phyloP scores from a whole-genome alignment of 2,888 invertebrate species.

The Drosophila percnosoma region DNA sequence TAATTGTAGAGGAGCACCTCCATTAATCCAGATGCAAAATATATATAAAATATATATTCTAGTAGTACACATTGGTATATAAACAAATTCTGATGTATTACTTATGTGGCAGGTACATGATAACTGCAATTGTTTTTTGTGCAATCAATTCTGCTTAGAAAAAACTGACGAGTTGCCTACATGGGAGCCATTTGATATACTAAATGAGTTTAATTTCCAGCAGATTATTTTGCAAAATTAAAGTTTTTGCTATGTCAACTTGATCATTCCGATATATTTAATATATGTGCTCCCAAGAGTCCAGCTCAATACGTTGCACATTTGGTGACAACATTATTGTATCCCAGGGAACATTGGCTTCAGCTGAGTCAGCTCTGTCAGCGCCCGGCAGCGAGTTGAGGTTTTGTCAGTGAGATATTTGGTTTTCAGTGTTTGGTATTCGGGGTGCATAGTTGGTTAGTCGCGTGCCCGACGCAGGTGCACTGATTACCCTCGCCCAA shows the following conservation, averaged over 20 bases:
- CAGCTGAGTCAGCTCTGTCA: conserved; percentile 1
- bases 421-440: conserved; percentile 25
- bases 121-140: neutral
- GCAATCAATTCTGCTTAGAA: no score
- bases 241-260: neutral
- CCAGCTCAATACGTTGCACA: neutral
- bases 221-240: neutral
- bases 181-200: neutral
- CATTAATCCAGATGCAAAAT: neutral
- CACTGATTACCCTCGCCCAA: conserved; percentile 57
- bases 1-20: neutral
- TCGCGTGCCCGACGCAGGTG: conserved; percentile 67
- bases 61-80: neutral
- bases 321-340: neutral
- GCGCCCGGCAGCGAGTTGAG: neutral
- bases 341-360: neutral
- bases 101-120: no score
- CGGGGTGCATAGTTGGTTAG: conserved; percentile 49
- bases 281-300: neutral
- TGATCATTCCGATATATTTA: neutral
- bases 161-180: neutral
- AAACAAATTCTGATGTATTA: no score
- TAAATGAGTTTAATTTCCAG: neutral
- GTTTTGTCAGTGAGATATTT: conserved; percentile 8
- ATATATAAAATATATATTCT: neutral